A percentile compares a stretch with the other conserved stretches of the same genome.
Conservation (phyloP, 2,888 invertebrate genomes). For the Drosophila fungiperda region DNA sequence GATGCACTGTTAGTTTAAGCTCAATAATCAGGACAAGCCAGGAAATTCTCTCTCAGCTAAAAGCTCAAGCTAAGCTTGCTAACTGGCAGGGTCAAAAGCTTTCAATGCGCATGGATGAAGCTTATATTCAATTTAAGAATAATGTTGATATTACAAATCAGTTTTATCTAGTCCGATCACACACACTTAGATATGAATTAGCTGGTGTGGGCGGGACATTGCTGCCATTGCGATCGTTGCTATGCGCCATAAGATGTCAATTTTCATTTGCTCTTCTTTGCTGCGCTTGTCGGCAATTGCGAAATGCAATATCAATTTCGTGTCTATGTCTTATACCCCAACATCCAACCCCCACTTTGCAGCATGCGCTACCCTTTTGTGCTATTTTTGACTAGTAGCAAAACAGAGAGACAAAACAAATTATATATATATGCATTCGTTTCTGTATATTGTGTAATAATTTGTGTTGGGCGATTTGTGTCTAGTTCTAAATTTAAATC, state of each 20-base stretch:
- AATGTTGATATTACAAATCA: not conserved
- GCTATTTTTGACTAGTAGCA: conserved; percentile 60
- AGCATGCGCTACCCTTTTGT: conserved; percentile 5
- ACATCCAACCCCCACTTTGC: not conserved
- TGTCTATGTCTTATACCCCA: not conserved
- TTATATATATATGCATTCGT: conserved; percentile 11
- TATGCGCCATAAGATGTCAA: conserved; percentile 9
- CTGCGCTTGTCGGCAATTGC: conserved; percentile 19
- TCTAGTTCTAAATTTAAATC: conserved; percentile 68
- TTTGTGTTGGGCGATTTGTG: conserved; percentile 38
- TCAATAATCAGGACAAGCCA: not conserved
- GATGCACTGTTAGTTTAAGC: not conserved
- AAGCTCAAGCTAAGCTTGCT: not conserved
- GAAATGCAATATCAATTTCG: conserved; percentile 56
- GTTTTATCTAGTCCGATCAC: not conserved
- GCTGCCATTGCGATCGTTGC: not conserved
- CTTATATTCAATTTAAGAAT: not conserved
- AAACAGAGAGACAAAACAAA: conserved; percentile 29
- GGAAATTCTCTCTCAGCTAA: not conserved
- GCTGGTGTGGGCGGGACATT: not conserved
- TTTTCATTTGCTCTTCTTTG: conserved; percentile 1
- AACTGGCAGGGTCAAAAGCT: not conserved
- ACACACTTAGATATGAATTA: not conserved
- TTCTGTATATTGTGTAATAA: conserved; percentile 72
- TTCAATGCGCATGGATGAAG: not conserved